Percentiles rank a stretch among this genome's conserved stretches.
These are phyloP conservation scores for Spondyliosoma cantharus DNA, from an alignment of 2,797 vertebrate species.

Conservation along the genomic window DNA sequence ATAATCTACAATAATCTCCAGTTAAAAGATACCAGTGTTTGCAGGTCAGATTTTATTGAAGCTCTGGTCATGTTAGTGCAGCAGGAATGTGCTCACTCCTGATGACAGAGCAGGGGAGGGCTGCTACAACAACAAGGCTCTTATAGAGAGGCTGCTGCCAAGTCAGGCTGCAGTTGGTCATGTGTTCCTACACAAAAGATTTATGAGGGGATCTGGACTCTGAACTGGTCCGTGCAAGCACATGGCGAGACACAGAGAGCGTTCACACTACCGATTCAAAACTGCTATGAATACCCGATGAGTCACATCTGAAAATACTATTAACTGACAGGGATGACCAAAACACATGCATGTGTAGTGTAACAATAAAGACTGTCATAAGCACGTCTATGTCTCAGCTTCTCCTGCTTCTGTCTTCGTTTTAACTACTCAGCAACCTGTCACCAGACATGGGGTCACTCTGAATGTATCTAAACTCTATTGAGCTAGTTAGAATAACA, in stretches of 20 bases:
- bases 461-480: background rate
- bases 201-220: constrained; percentile 45
- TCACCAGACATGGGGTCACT: too few species aligned
- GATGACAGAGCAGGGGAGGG: constrained; percentile 10
- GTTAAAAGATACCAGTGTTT: constrained; percentile 6
- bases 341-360: background rate
- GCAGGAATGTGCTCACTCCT: constrained; percentile 60
- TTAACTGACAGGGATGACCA: background rate
- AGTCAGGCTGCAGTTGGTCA: constrained; percentile 43
- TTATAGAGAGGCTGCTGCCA: constrained; percentile 48
- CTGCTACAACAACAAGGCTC: constrained; percentile 47
- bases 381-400: background rate
- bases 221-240: constrained; percentile 17
- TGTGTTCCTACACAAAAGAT: constrained; percentile 65
- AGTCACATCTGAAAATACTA: background rate
- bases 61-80: constrained; percentile 30
- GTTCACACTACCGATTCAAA: background rate
- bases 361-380: background rate
- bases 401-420: background rate
- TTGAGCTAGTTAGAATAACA: background rate
- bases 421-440: background rate
- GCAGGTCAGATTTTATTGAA: background rate
- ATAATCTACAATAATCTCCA: constrained; percentile 7
- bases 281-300: background rate
- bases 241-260: background rate